These are phyloP conservation scores for Scaptomyza reducta DNA, from an alignment of 2,888 invertebrate genomes.

Conservation along the genomic window DNA sequence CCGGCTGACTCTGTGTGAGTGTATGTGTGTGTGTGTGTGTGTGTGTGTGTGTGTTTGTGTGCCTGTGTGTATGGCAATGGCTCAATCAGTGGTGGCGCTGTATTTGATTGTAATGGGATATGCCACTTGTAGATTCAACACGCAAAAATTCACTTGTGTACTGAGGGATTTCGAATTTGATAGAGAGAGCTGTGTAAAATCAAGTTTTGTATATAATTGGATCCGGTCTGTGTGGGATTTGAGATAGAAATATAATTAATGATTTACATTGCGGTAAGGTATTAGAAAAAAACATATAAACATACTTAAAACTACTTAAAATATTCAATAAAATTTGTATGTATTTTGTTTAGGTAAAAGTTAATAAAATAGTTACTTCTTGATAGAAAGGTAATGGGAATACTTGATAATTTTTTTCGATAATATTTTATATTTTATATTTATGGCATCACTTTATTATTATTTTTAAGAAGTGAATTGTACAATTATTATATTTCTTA, in stretches of 20 bases:
- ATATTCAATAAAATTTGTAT: too few relatives aligned
- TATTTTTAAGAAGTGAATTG: not conserved
- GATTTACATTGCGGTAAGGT: not conserved
- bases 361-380: too few relatives aligned
- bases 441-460: not conserved
- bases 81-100: slow-evolving; percentile 76
- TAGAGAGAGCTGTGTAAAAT: not conserved
- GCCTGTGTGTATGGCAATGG: slow-evolving; percentile 51
- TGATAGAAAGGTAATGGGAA: too few relatives aligned
- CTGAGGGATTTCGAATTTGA: slow-evolving; percentile 12
- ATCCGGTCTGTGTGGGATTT: not conserved
- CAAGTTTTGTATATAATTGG: not conserved
- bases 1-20: slow-evolving; percentile 33
- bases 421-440: not conserved
- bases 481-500: not conserved
- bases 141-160: slow-evolving; percentile 15
- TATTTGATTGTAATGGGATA: slow-evolving; percentile 75
- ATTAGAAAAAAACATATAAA: not conserved
- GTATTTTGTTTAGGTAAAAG: too few relatives aligned
- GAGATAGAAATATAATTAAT: not conserved
- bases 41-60: not conserved
- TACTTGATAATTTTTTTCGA: not conserved
- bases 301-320: not conserved
- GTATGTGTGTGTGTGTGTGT: slow-evolving; percentile 12
- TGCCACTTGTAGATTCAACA: slow-evolving; percentile 71